Evolutionary conservation across 2,113 vertebrate genomes (phyloP).

Genomic region (Nyctereutes procyonoides): DNA sequence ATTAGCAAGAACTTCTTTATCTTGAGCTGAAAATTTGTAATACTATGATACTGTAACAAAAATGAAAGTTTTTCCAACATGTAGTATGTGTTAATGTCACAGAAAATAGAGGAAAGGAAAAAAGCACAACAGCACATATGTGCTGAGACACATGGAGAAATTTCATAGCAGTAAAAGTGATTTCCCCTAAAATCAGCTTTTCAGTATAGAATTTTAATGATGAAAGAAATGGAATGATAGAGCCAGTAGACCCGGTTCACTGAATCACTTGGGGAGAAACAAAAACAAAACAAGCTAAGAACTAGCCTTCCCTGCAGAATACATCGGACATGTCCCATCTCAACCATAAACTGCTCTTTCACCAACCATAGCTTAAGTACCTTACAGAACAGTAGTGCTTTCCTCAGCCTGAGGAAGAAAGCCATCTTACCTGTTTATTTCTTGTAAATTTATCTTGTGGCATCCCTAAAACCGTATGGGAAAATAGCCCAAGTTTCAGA

Average conservation of each 20-base stretch:
- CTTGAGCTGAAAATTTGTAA: neutral
- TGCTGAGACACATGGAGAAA: neutral
- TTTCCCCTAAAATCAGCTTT: conserved; percentile 22
- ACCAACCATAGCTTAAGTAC: neutral
- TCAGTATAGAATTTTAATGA: conserved; percentile 2
- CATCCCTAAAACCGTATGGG: neutral
- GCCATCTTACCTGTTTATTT: neutral
- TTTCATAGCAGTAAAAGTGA: conserved; percentile 18
- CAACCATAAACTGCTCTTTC: neutral
- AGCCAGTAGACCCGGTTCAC: neutral
- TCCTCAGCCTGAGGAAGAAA: neutral
- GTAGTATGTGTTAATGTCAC: neutral
- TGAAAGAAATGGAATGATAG: neutral
- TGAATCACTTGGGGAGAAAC: neutral
- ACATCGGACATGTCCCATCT: neutral
- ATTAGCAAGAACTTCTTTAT: neutral
- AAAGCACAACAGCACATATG: neutral
- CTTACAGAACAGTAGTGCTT: neutral
- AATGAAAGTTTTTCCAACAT: conserved; percentile 3
- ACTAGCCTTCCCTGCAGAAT: neutral
- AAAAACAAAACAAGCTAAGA: neutral
- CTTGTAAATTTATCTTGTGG: neutral
- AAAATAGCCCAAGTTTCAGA: neutral
- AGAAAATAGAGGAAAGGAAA: neutral
- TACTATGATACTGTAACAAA: conserved; percentile 8